Evolutionary conservation across 2,888 invertebrate genomes (phyloP).

Genomic region (Hyppa rectilinea): DNA sequence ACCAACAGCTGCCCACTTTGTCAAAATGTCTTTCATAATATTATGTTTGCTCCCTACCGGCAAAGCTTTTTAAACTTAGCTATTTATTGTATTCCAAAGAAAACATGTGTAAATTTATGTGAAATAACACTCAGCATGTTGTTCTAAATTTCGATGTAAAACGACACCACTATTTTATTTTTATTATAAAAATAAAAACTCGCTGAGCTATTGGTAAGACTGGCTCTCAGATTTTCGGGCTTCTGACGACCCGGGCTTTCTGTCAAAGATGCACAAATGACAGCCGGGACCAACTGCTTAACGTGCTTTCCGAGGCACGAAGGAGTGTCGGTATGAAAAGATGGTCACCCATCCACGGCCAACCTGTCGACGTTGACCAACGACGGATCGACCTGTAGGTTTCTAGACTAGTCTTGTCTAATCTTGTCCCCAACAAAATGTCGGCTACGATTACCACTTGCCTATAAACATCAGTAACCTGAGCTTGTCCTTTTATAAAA

Average conservation of each 20-base stretch:
- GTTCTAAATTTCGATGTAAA: conserved; percentile 14
- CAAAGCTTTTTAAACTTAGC: not conserved
- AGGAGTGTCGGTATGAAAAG: too few relatives aligned
- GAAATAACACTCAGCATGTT: conserved; percentile 6
- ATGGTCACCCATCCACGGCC: too few relatives aligned
- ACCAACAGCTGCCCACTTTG: not conserved
- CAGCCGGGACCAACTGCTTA: too few relatives aligned
- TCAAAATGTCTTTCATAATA: not conserved
- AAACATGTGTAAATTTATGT: conserved; percentile 18
- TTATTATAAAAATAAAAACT: conserved; percentile 9
- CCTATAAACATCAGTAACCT: conserved; percentile 5
- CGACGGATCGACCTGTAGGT: too few relatives aligned
- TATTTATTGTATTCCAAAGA: not conserved
- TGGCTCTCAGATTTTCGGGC: too few relatives aligned
- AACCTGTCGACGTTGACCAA: too few relatives aligned
- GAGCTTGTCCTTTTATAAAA: not conserved
- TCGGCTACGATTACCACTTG: not conserved
- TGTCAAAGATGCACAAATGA: too few relatives aligned
- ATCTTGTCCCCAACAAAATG: not conserved
- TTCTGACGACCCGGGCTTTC: too few relatives aligned
- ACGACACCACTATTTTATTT: conserved; percentile 2
- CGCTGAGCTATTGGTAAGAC: too few relatives aligned
- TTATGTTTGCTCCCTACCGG: not conserved
- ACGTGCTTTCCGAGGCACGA: too few relatives aligned
- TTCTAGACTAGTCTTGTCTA: not conserved